Percentiles rank a stretch among this genome's conserved stretches.
phyloP scores from a whole-genome alignment of 2,113 vertebrate species.

The Mormyrus lacerda region DNA sequence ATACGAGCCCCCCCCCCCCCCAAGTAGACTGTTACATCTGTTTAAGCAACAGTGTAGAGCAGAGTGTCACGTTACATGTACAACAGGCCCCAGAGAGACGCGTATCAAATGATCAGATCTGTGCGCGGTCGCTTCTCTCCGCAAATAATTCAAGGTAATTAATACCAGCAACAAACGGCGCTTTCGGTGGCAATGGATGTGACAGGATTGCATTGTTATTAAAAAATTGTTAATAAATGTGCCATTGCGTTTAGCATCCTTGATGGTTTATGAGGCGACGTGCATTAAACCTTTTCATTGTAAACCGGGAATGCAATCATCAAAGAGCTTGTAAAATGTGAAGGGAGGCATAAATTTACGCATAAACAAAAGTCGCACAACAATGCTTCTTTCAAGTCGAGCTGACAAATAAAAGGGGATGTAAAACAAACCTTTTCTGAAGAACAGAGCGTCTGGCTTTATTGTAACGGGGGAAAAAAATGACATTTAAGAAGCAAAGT shows the following conservation, averaged over 20 bases:
- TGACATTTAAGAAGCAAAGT: neutral
- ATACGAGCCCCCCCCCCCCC: slow-evolving; percentile 29
- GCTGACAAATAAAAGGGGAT: slow-evolving; percentile 9
- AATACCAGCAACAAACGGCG: slow-evolving; percentile 30
- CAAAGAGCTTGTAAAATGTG: slow-evolving; percentile 23
- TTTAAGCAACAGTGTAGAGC: slow-evolving; percentile 1
- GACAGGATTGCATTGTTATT: slow-evolving; percentile 47
- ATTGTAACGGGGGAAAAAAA: neutral
- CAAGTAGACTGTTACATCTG: neutral
- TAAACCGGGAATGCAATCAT: slow-evolving; percentile 19
- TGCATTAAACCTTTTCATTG: slow-evolving; percentile 19
- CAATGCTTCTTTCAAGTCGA: slow-evolving; percentile 2
- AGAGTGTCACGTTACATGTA: slow-evolving; percentile 6
- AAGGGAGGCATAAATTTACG: slow-evolving; percentile 12
- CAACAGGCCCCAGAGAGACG: slow-evolving; percentile 23
- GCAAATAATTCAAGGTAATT: slow-evolving; percentile 37
- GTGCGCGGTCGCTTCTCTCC: slow-evolving; percentile 14
- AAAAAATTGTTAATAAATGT: slow-evolving; percentile 23
- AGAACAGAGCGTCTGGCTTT: neutral
- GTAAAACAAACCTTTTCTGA: slow-evolving; percentile 1
- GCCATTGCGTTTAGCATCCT: slow-evolving; percentile 16
- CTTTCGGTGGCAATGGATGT: slow-evolving; percentile 33
- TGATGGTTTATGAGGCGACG: slow-evolving; percentile 16
- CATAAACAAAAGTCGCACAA: slow-evolving; percentile 10
- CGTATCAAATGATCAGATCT: slow-evolving; percentile 27